Evolutionary conservation across 2,113 vertebrate species (phyloP).

Genomic region (Myrmecobius fasciatus): DNA sequence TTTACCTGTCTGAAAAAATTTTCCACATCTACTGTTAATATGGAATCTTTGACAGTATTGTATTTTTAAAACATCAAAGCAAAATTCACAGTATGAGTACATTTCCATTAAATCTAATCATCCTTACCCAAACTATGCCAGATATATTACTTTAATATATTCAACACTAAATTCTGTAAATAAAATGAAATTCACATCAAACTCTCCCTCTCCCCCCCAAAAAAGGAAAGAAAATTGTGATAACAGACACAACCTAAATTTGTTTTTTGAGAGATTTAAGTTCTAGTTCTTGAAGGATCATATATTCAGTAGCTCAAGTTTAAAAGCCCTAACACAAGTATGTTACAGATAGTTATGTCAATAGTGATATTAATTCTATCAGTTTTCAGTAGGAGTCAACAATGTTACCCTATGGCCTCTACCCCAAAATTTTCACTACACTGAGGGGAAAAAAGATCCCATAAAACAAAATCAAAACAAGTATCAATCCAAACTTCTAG

Average conservation of each 20-base stretch:
- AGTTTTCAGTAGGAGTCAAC: slow-evolving; percentile 69
- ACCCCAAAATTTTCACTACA: slow-evolving; percentile 78
- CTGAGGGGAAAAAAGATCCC: slow-evolving; percentile 82
- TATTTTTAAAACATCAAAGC: slow-evolving; percentile 88
- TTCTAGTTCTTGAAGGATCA: slow-evolving; percentile 90
- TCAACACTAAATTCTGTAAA: slow-evolving; percentile 97
- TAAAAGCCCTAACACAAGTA: slow-evolving; percentile 90
- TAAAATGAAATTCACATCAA: slow-evolving; percentile 95
- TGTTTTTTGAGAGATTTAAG: slow-evolving; percentile 88
- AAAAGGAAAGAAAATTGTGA: slow-evolving; percentile 87
- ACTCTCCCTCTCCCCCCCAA: slow-evolving; percentile 73
- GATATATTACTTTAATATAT: slow-evolving; percentile 94
- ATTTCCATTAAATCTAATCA: slow-evolving; percentile 91
- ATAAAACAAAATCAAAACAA: slow-evolving; percentile 82
- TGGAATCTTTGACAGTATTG: slow-evolving; percentile 94
- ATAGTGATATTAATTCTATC: slow-evolving; percentile 73
- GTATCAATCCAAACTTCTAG: slow-evolving; percentile 86
- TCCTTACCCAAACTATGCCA: slow-evolving; percentile 90
- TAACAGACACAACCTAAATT: slow-evolving; percentile 91
- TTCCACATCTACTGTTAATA: slow-evolving; percentile 95
- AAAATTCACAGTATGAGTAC: slow-evolving; percentile 95
- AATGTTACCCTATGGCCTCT: slow-evolving; percentile 64
- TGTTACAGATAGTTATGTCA: slow-evolving; percentile 84
- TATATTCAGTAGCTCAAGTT: slow-evolving; percentile 85
- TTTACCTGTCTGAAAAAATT: slow-evolving; percentile 90